A percentile compares a stretch with the other conserved stretches of the same genome.
phyloP scores from a whole-genome alignment of 2,113 vertebrate species.

The Leucoraja erinaceus region DNA sequence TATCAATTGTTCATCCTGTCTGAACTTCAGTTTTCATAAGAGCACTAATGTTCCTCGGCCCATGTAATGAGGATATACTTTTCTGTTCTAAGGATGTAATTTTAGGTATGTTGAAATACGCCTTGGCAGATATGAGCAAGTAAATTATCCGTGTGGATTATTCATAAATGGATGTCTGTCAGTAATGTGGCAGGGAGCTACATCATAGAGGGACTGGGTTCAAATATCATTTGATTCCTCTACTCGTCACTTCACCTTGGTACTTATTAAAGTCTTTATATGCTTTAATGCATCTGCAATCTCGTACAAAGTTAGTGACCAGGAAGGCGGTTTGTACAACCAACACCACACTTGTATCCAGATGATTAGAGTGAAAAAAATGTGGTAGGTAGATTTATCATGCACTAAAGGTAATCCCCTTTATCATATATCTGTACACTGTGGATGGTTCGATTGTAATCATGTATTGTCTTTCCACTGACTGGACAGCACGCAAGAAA shows the following conservation, averaged over 20 bases:
- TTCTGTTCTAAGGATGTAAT: background rate
- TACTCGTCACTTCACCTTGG: background rate
- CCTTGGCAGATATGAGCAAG: background rate
- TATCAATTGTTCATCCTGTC: no score
- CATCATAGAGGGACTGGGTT: background rate
- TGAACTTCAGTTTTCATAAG: no score
- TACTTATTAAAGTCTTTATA: background rate
- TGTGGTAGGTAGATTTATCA: no score
- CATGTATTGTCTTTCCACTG: no score
- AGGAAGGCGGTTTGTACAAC: constrained; percentile 27
- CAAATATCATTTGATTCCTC: background rate
- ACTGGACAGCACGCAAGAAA: no score
- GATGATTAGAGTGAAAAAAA: constrained; percentile 21
- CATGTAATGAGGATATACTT: background rate
- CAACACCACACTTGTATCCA: constrained; percentile 14
- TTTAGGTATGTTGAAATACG: background rate
- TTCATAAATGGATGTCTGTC: background rate
- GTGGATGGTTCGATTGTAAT: no score
- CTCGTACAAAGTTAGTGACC: constrained; percentile 17
- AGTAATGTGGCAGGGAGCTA: background rate
- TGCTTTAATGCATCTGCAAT: background rate
- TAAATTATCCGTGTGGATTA: background rate
- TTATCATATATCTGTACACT: no score
- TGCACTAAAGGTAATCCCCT: no score
- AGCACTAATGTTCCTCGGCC: no score